Evolutionary conservation across 2,888 invertebrate species (phyloP), one percentile per base, ranked within the genome.

Genomic region (Agrypnus murinus): DNA sequence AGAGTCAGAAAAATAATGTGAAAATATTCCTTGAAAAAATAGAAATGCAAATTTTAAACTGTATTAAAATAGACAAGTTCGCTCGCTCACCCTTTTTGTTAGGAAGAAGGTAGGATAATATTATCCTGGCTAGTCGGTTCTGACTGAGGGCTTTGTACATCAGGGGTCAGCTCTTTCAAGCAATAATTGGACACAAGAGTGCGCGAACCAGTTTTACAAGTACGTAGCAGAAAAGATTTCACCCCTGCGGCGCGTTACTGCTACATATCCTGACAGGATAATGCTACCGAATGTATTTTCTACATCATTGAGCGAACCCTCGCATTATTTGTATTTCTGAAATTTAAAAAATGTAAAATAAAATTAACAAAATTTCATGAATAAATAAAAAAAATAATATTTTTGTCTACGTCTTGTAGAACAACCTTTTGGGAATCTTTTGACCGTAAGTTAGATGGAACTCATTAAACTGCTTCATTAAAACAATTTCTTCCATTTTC

Each of bases 111-210:
- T 8, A 65, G 70, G 65, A 62, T 66, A 66, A 71, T 57, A 46
- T 66, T 55, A 72, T 64, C 48, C 65, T 62, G 60, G 46, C 66
- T 43, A 15, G 62, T 55, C 45, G 46, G 31, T 55, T 58, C 58
- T 65, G 69, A 65, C 57, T 65, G 65, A 69, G 59, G 65, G 69
- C 57, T 72, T 65, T 59, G 68, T 64, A 62, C 53, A 62, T 72
- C 66, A 67, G 64, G 67, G 68, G 71, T 73, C 71, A 73, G 73
- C 65, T 65, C 69, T 71, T 65, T 69, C 71, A 55, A 72, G 75
- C 75, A 72, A 76, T 78, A 78, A 79, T 78, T 78, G 79, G 78
- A 76, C 79, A 73, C 79, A 73, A 69, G 77, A 77, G 78, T 77
- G 73, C 73, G 72, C 76, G 75, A 77, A 76, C 75, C 75, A 74